A percentile compares a stretch with the other conserved stretches of the same genome.
Evolutionary conservation across 2,888 invertebrate species (phyloP).

Genomic region (Caenorhabditis uteleia): DNA sequence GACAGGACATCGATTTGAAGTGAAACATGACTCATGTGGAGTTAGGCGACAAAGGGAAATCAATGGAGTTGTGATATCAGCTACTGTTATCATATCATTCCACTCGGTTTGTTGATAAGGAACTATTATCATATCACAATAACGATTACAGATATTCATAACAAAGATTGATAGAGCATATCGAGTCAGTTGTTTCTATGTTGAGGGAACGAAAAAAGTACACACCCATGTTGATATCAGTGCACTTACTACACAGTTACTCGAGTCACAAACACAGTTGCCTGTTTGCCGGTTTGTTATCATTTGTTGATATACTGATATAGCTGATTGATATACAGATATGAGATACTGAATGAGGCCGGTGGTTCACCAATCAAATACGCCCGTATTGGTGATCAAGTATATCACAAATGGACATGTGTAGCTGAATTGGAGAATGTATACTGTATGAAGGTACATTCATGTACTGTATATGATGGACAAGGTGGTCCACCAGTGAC

Average conservation of each 20-base stretch:
- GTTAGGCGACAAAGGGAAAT: slow-evolving; percentile 61
- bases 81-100: slow-evolving; percentile 66
- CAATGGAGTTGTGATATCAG: slow-evolving; percentile 63
- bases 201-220: slow-evolving; percentile 62
- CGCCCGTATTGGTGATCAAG: slow-evolving; percentile 66
- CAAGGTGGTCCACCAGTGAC: slow-evolving; percentile 66
- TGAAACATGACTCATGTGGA: slow-evolving; percentile 66
- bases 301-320: neutral
- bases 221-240: slow-evolving; percentile 62
- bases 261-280: slow-evolving; percentile 57
- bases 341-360: slow-evolving; percentile 63
- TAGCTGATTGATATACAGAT: slow-evolving; percentile 28
- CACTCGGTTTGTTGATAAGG: slow-evolving; percentile 51
- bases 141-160: slow-evolving; percentile 64
- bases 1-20: slow-evolving; percentile 52
- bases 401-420: slow-evolving; percentile 62
- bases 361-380: slow-evolving; percentile 64
- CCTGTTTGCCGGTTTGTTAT: slow-evolving; percentile 56
- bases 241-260: slow-evolving; percentile 56
- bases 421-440: slow-evolving; percentile 57
- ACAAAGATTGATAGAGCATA: slow-evolving; percentile 68
- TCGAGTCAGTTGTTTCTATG: slow-evolving; percentile 66
- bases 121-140: neutral
- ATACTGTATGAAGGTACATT: slow-evolving; percentile 68
- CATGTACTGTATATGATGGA: slow-evolving; percentile 68